Base-by-base conservation (phyloP, 92 coral and sea anemone genomes). In the Galaxea fascicularis region DNA sequence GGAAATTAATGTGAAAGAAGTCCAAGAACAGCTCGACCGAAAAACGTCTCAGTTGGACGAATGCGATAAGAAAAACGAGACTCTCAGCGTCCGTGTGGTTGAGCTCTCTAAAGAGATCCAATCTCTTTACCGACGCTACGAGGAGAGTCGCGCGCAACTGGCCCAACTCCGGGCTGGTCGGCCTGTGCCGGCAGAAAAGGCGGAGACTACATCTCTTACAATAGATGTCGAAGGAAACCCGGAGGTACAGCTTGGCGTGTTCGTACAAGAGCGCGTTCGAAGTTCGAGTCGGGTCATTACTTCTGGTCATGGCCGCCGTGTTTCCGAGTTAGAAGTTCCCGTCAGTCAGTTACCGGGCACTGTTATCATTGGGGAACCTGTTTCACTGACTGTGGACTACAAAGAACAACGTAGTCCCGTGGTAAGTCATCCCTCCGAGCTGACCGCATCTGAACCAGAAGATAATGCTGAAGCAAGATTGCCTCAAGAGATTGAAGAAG, bases 331-430 rank as follows among this genome's bases (percentile, higher is more conserved):
- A 25, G 92, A 91, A 30, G 72, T 91, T 77, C 73, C 92, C 49
- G 79, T 91, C 57, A 90, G 90, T 16, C 78, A 85, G 25, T 60
- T 88, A n/a, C 95, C 95, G 28, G 92, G 92, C 4, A 88, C 92
- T 25, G 95, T 91, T 4, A 49, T 88, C 24, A 87, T 88, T 27
- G 95, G 95, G 15, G 88, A 82, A 10, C 92, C 95, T 22, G 76
- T 88, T 8, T 78, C 88, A 25, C 82, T 91, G n/a, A 80, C 83
- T 31, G 95, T 88, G 17, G 95, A 91, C 68, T 76, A 70, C 75
- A 74, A 17, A 26, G n/a, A 73, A 31, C 63, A 31, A n/a, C 73
- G 81, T 8, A 73, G 31, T 24, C 73, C 74, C 39, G 47, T 63
- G 53, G 87, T 73, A 28, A 74, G 71, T 63, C 80, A 75, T 24